These are phyloP conservation scores for Gambusia affinis DNA, from an alignment of 2,113 vertebrate genomes.

Conservation along the genomic window DNA sequence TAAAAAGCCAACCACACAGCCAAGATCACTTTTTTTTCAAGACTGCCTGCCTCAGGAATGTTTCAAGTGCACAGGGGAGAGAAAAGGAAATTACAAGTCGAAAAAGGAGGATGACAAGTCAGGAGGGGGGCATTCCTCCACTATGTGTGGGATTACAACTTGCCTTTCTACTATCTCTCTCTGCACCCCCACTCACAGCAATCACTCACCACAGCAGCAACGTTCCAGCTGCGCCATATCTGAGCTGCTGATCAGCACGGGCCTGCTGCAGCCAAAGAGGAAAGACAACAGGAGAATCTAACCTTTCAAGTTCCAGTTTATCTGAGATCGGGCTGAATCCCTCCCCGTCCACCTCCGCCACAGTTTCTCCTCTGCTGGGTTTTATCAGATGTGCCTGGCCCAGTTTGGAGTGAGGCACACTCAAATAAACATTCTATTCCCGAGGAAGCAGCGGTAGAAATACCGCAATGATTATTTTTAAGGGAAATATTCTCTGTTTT, in stretches of 20 bases:
- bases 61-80: slow-evolving; percentile 63
- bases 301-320: slow-evolving; percentile 40
- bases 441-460: slow-evolving; percentile 45
- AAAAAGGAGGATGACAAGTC: slow-evolving; percentile 44
- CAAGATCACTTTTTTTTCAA: slow-evolving; percentile 25
- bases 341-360: slow-evolving; percentile 25
- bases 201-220: slow-evolving; percentile 45
- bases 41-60: slow-evolving; percentile 69
- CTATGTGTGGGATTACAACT: slow-evolving; percentile 36
- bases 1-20: slow-evolving; percentile 40
- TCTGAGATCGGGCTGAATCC: slow-evolving; percentile 55
- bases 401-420: slow-evolving; percentile 62
- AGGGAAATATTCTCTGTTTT: slow-evolving; percentile 60
- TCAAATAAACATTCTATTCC: slow-evolving; percentile 67
- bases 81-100: slow-evolving; percentile 69
- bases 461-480: slow-evolving; percentile 42
- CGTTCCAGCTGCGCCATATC: slow-evolving; percentile 35
- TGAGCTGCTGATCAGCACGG: slow-evolving; percentile 40
- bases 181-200: slow-evolving; percentile 40
- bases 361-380: slow-evolving; percentile 56
- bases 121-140: slow-evolving; percentile 43
- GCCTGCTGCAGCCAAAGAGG: slow-evolving; percentile 33
- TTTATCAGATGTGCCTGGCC: slow-evolving; percentile 68
- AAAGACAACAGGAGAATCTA: slow-evolving; percentile 46
- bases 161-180: slow-evolving; percentile 39